Evolutionary conservation across 92 coral and sea anemone genomes (phyloP).

Genomic region (Bergia sp.): DNA sequence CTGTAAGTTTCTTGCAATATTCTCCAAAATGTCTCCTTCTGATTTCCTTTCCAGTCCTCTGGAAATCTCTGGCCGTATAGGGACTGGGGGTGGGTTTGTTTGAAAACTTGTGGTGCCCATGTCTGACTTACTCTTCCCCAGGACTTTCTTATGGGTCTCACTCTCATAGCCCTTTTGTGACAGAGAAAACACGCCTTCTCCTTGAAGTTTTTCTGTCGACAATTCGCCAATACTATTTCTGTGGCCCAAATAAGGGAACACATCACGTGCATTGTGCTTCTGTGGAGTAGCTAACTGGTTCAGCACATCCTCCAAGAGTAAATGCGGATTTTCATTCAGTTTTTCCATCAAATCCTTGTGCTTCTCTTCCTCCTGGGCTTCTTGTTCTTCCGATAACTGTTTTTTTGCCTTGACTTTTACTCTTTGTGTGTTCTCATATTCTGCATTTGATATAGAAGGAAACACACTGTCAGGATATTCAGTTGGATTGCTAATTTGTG

Average conservation of each 20-base stretch:
- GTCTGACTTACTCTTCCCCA: conserved; percentile 43
- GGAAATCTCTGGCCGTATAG: conserved; percentile 8
- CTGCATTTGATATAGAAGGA: conserved; percentile 40
- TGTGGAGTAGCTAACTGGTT: conserved; percentile 39
- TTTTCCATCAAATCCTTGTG: conserved; percentile 33
- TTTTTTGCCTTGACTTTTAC: neutral
- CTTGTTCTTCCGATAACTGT: conserved; percentile 14
- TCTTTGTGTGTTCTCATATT: neutral
- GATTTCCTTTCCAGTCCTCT: conserved; percentile 1
- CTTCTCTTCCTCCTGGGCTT: conserved; percentile 41
- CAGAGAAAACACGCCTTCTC: neutral
- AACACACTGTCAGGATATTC: conserved; percentile 53
- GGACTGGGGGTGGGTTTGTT: conserved; percentile 39
- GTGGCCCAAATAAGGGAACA: conserved; percentile 26
- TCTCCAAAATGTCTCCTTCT: conserved; percentile 30
- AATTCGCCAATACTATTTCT: conserved; percentile 33
- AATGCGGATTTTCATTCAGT: conserved; percentile 15
- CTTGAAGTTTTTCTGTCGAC: conserved; percentile 19
- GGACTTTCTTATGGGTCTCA: neutral
- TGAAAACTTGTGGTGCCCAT: neutral
- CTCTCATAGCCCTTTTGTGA: neutral
- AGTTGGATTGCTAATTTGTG: conserved; percentile 65
- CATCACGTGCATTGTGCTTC: conserved; percentile 29
- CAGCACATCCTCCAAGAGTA: conserved; percentile 26
- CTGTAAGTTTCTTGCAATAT: neutral